phyloP scores from a whole-genome alignment of 2,797 vertebrate species.

The Varecia variegata region DNA sequence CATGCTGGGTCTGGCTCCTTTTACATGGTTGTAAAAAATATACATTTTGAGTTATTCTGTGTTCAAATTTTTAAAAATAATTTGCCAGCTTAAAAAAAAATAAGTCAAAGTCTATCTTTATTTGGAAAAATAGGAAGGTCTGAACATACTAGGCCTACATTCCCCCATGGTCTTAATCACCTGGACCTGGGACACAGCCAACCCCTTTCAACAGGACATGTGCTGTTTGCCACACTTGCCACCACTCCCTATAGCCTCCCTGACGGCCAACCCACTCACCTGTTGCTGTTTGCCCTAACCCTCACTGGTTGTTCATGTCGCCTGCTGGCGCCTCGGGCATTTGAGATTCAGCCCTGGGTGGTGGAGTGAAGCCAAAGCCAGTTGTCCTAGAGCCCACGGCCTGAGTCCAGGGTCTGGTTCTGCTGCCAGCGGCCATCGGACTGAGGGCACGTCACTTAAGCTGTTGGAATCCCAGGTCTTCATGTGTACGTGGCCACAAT shows the following conservation, averaged over 20 bases:
- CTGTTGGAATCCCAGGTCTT: background rate
- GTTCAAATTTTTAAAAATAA: background rate
- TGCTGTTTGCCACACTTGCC: fast-evolving
- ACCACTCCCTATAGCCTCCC: fast-evolving
- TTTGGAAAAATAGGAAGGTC: background rate
- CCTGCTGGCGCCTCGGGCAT: fast-evolving
- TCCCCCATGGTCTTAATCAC: fast-evolving
- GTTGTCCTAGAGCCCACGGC: background rate
- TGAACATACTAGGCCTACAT: background rate
- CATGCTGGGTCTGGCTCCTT: background rate
- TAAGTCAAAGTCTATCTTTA: background rate
- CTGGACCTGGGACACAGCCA: background rate
- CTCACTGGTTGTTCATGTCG: fast-evolving
- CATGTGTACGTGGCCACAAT: fast-evolving
- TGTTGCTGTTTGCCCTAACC: fast-evolving
- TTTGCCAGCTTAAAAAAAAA: background rate
- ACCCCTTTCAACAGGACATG: background rate
- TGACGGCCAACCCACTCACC: fast-evolving
- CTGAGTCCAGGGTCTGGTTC: background rate
- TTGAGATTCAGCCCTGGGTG: fast-evolving
- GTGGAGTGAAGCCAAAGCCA: background rate
- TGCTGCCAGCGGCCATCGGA: fast-evolving
- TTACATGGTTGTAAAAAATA: background rate
- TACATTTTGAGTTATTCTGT: background rate
- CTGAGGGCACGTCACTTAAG: too few relatives aligned